phyloP scores from a whole-genome alignment of 2,113 vertebrate genomes.

The Ophiodon elongatus region DNA sequence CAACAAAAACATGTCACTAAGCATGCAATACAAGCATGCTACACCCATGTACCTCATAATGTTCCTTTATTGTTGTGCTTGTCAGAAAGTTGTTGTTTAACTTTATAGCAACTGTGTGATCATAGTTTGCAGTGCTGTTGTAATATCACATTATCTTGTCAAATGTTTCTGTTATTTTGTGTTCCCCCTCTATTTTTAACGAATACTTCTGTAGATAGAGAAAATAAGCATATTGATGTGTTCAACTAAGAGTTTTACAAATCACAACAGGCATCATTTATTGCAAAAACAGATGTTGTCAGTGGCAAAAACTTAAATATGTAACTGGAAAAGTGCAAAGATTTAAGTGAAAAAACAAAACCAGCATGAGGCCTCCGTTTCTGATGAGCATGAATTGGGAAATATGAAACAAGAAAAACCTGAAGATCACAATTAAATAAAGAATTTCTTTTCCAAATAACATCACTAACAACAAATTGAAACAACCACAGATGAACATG shows the following conservation, averaged over 20 bases:
- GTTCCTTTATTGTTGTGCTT: background rate
- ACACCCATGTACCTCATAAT: background rate
- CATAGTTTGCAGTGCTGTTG: conserved; percentile 16
- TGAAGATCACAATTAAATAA: conserved; percentile 10
- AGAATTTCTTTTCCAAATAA: conserved; percentile 41
- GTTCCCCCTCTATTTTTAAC: conserved; percentile 5
- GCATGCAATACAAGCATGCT: conserved; percentile 14
- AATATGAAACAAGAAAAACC: conserved; percentile 32
- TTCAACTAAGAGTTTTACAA: background rate
- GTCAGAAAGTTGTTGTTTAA: conserved; percentile 1
- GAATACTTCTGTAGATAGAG: background rate
- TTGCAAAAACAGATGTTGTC: background rate
- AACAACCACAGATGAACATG: conserved; percentile 71
- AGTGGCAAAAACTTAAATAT: background rate
- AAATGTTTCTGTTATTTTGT: background rate
- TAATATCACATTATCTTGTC: background rate
- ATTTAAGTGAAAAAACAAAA: conserved; percentile 23
- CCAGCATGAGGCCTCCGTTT: conserved; percentile 33
- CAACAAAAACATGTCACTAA: conserved; percentile 21
- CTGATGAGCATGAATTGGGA: conserved; percentile 47
- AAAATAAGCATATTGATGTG: conserved; percentile 5
- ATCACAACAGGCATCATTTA: conserved; percentile 9
- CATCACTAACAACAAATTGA: conserved; percentile 44
- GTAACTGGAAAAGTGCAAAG: conserved; percentile 8
- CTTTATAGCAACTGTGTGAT: background rate